Evolutionary conservation across 2,888 invertebrate genomes (phyloP), one percentile per base, ranked within the genome.

Genomic region (Mesorhabditis sp.): DNA sequence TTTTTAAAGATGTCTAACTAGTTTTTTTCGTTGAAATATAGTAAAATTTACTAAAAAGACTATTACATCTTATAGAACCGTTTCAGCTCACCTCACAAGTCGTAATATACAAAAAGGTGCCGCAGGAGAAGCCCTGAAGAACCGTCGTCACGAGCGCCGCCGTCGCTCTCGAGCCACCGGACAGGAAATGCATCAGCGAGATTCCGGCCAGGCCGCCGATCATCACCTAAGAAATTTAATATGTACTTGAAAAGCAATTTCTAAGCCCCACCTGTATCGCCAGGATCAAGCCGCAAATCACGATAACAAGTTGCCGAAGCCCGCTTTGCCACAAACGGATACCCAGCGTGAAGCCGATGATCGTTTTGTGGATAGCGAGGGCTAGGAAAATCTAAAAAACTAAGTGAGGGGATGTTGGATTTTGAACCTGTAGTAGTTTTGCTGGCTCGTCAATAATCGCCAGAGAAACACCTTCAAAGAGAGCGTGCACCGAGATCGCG

Each of bases 51-150:
- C 2, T 28, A 28, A 28, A 28, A 28, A 28, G 28, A 28, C 28
- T 28, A 28, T 28, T 28, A 28, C 28, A 28, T 28, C 28, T 28
- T 28, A 28, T 28, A 28, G 28, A 28, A 28, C n/a, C 58, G 58
- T n/a, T 13, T 50, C n/a, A 13, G 10, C 58, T 50, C 15, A 79
- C 77, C 70, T 96, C 95, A 87, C 95, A 95, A 88, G 95, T 95
- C n/a, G 95, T 94, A 15, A 96, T 93, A 88, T 95, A 96, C 4
- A 96, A 88, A 63, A 96, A 90, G 0, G 95, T 95, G 13, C 95
- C 96, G 65, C 92, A 91, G 0, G 95, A 95, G 71, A 95, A 87
- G 4, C 70, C 74, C 75, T 84, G 84, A 10, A 83, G 71, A 66
- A 82, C 70, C 5, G 81, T 81, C 4, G 81, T 71, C 7, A 82